Conservation (phyloP, 2,113 vertebrate genomes). For the Macquaria ambigua region DNA sequence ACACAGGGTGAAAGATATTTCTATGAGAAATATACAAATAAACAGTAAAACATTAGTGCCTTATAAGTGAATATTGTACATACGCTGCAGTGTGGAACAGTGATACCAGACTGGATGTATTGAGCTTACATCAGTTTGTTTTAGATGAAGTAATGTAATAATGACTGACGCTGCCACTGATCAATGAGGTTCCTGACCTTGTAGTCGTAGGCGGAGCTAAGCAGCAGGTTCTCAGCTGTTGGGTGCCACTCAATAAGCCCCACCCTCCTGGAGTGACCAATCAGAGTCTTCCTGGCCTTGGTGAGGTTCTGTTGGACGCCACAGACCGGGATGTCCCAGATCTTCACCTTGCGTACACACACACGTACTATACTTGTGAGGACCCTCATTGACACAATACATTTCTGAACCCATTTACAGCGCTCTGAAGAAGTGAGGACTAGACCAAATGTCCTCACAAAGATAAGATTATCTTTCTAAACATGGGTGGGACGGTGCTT, state of each 20-base stretch:
- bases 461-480: too few relatives aligned
- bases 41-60: too few relatives aligned
- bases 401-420: too few relatives aligned
- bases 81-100: too few relatives aligned
- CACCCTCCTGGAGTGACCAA: slow-evolving; percentile 89
- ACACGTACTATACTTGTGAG: not conserved
- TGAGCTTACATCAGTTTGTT: too few relatives aligned
- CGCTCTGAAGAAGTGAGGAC: too few relatives aligned
- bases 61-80: too few relatives aligned
- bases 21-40: too few relatives aligned
- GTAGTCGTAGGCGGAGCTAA: slow-evolving; percentile 94
- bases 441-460: too few relatives aligned
- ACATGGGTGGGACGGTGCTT: slow-evolving; percentile 49
- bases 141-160: too few relatives aligned
- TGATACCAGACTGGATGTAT: too few relatives aligned
- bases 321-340: slow-evolving; percentile 92
- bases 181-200: slow-evolving; percentile 83
- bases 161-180: not conserved
- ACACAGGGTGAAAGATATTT: too few relatives aligned
- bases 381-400: not conserved
- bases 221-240: slow-evolving; percentile 90
- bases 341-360: slow-evolving; percentile 86
- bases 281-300: slow-evolving; percentile 87
- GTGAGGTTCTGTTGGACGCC: slow-evolving; percentile 87
- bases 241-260: slow-evolving; percentile 98